Evolutionary conservation across 1,140 invertebrate genomes (phyloP).

Genomic region (Linepithema humile): DNA sequence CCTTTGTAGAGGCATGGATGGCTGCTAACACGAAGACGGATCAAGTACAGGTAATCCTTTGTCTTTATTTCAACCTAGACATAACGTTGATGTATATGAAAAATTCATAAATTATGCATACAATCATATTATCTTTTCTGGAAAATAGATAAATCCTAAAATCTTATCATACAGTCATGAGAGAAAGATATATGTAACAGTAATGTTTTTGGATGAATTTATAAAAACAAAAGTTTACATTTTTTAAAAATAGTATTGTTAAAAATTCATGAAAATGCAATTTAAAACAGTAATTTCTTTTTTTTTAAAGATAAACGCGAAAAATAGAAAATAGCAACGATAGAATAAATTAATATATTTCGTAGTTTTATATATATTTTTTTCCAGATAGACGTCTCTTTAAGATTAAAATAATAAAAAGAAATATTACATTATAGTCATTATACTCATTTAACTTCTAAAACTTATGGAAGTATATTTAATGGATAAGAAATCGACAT

Average conservation of each 20-base stretch:
- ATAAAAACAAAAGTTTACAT: not conserved
- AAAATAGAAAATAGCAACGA: not conserved
- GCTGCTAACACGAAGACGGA: conserved; percentile 93
- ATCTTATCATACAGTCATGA: too few species aligned
- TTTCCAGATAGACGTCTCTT: not conserved
- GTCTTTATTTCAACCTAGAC: not conserved
- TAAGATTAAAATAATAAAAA: not conserved
- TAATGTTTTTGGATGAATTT: not conserved
- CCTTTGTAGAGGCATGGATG: conserved; percentile 98
- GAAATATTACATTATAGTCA: not conserved
- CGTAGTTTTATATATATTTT: not conserved
- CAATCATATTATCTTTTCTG: not conserved
- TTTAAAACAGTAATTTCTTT: not conserved
- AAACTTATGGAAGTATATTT: not conserved
- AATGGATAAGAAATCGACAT: not conserved
- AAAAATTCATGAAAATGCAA: not conserved
- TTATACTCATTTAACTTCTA: not conserved
- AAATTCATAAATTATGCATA: not conserved
- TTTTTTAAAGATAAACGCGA: not conserved
- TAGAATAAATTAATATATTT: not conserved
- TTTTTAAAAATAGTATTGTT: not conserved
- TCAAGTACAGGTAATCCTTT: conserved; percentile 80
- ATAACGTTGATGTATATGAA: not conserved
- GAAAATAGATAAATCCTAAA: too few species aligned
- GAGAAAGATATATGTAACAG: not conserved